phyloP scores from a whole-genome alignment of 2,113 vertebrate genomes.

The Nesoenas mayeri region DNA sequence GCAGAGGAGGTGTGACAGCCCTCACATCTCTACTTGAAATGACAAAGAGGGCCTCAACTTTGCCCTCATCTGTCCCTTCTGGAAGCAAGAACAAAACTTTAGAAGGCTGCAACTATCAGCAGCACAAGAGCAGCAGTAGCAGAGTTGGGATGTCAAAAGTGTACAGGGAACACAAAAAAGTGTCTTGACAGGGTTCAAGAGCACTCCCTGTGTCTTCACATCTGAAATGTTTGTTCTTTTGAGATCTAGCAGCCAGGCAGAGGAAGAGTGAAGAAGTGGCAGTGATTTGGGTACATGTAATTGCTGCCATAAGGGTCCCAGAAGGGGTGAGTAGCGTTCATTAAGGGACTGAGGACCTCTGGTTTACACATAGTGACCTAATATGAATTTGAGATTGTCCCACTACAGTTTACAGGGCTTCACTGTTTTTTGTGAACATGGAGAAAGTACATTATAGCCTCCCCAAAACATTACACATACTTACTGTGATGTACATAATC shows the following conservation, averaged over 20 bases:
- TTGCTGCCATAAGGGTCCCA: background rate
- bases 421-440: background rate
- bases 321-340: background rate
- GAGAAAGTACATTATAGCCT: background rate
- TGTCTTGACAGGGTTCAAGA: background rate
- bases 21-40: background rate
- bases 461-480: background rate
- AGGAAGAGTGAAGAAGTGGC: background rate
- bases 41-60: background rate
- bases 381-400: background rate
- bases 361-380: background rate
- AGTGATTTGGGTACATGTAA: background rate
- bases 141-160: background rate
- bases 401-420: background rate
- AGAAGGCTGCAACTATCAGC: background rate
- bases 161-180: background rate
- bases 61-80: background rate
- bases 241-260: background rate
- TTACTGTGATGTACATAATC: background rate
- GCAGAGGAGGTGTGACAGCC: background rate
- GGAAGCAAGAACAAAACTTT: background rate
- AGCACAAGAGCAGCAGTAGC: background rate
- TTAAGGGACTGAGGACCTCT: background rate
- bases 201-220: background rate
- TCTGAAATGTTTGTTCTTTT: fast-evolving